These are phyloP conservation scores for Propithecus deckenii DNA, from an alignment of 2,797 vertebrate species.

Conservation along the genomic window DNA sequence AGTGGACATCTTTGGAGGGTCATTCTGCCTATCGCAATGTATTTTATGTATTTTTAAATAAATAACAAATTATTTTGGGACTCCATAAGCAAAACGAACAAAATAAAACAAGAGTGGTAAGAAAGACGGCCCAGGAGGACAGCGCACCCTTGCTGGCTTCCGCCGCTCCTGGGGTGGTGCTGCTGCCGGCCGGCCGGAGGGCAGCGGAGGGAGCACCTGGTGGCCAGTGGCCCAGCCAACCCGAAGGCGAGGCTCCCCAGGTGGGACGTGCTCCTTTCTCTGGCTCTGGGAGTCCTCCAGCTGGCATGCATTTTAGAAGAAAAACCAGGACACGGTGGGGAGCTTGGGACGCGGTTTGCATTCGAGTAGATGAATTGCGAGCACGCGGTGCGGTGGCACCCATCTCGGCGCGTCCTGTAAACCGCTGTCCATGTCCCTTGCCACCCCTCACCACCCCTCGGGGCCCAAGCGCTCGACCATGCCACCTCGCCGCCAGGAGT, in stretches of 20 bases:
- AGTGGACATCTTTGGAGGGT: not conserved
- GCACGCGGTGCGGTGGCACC: fast-evolving
- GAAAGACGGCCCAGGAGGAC: not conserved
- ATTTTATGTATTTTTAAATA: not conserved
- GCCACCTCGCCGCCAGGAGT: fast-evolving
- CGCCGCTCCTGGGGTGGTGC: not conserved
- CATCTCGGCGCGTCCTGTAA: fast-evolving
- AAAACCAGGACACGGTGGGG: not conserved
- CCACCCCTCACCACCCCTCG: not conserved
- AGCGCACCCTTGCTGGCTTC: not conserved
- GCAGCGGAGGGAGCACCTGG: not conserved
- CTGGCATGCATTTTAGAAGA: not conserved
- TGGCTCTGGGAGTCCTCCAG: not conserved
- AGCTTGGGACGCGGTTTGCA: not conserved
- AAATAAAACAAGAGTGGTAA: not conserved
- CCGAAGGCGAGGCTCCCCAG: not conserved
- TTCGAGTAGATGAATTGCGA: not conserved
- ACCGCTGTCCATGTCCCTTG: not conserved
- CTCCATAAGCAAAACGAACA: not conserved
- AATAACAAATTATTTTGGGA: not conserved
- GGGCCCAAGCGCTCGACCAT: too few relatives aligned
- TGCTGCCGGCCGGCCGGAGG: not conserved
- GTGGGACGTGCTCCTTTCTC: not conserved
- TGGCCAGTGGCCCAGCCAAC: fast-evolving
- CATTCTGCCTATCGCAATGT: not conserved